Evolutionary conservation across 2,113 vertebrate species (phyloP).

Genomic region (Perca schrenkii): DNA sequence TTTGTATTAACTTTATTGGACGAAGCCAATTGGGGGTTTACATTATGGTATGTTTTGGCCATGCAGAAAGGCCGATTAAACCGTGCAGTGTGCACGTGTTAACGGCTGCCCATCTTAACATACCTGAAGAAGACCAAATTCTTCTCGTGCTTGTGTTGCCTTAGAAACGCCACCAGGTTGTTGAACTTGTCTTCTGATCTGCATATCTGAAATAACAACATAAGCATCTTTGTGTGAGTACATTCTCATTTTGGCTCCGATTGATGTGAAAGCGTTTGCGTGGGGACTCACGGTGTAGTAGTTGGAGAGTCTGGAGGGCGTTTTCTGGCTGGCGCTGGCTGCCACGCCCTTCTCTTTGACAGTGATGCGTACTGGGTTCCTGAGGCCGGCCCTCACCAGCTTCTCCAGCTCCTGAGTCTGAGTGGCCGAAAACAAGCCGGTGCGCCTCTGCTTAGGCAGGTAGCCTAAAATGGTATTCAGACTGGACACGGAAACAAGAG

Average conservation of each 20-base stretch:
- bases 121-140: slow-evolving; percentile 97
- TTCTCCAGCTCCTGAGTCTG: slow-evolving; percentile 98
- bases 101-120: no score
- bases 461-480: slow-evolving; percentile 92
- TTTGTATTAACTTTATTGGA: background rate
- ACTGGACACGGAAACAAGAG: slow-evolving; percentile 73
- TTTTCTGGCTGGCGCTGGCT: slow-evolving; percentile 89
- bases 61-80: no score
- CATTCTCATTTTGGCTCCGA: background rate
- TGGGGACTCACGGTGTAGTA: slow-evolving; percentile 88
- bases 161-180: slow-evolving; percentile 93
- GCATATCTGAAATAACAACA: slow-evolving; percentile 84
- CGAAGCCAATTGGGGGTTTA: background rate
- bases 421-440: slow-evolving; percentile 96
- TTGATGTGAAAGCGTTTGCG: rapidly evolving
- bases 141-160: slow-evolving; percentile 92
- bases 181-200: slow-evolving; percentile 95
- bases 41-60: background rate
- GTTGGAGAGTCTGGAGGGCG: slow-evolving; percentile 92
- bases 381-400: slow-evolving; percentile 93
- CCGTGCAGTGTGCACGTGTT: no score
- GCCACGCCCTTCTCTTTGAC: slow-evolving; percentile 96
- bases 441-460: slow-evolving; percentile 95
- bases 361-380: slow-evolving; percentile 93
- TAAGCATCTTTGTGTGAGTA: background rate